phyloP scores from a whole-genome alignment of 2,797 vertebrate genomes.

The Cryptoblepharus egeriae region DNA sequence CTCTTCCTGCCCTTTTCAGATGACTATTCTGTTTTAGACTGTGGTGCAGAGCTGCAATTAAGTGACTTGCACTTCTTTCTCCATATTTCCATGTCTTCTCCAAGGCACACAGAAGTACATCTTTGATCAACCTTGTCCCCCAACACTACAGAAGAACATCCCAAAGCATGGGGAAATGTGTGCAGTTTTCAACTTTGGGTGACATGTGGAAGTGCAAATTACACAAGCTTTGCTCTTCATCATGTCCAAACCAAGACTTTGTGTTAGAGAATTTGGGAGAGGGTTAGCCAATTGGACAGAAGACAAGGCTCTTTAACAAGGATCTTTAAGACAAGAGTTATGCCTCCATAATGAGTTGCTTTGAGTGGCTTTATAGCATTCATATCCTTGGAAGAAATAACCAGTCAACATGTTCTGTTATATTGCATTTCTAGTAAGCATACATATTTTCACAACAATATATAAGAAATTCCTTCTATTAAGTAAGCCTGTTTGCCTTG shows the following conservation, averaged over 20 bases:
- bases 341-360: no score
- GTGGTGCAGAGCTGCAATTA: background rate
- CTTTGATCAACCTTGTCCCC: background rate
- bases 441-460: conserved; percentile 42
- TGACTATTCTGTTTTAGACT: background rate
- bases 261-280: background rate
- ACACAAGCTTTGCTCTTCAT: background rate
- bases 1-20: background rate
- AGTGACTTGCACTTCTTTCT: background rate
- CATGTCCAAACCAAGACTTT: background rate
- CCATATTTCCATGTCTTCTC: background rate
- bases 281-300: no score
- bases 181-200: background rate
- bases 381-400: no score
- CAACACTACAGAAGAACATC: no score
- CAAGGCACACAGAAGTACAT: background rate
- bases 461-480: conserved; percentile 43
- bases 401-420: no score
- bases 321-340: no score
- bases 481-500: conserved; percentile 60
- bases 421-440: conserved; percentile 19
- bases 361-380: no score
- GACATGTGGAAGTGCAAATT: background rate
- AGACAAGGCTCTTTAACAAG: no score
- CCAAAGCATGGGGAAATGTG: no score